Evolutionary conservation across 2,797 vertebrate genomes (phyloP).

Genomic region (Galaxias olidus): DNA sequence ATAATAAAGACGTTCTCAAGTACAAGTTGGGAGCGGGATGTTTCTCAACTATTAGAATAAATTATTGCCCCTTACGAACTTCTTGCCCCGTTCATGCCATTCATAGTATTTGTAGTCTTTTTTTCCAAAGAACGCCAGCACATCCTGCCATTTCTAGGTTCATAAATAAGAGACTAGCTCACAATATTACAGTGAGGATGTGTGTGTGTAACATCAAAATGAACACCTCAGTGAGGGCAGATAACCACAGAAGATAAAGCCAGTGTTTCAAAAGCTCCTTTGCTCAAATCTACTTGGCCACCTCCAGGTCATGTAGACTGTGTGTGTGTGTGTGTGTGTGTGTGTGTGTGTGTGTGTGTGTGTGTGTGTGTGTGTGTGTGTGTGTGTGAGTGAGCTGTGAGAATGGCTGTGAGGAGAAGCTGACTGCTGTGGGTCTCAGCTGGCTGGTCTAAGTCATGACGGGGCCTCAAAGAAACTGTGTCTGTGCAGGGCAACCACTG

Average conservation of each 20-base stretch:
- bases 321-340: slow-evolving; percentile 1
- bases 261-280: neutral
- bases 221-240: too few relatives aligned
- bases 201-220: too few relatives aligned
- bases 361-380: neutral
- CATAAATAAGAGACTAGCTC: too few relatives aligned
- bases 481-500: slow-evolving; percentile 22
- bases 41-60: neutral
- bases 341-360: slow-evolving; percentile 8
- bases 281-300: neutral
- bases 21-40: slow-evolving; percentile 32
- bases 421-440: slow-evolving; percentile 28
- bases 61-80: slow-evolving; percentile 26
- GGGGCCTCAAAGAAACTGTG: slow-evolving; percentile 27
- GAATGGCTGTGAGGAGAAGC: too few relatives aligned
- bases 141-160: too few relatives aligned
- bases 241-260: neutral
- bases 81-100: slow-evolving; percentile 3
- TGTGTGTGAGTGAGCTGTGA: slow-evolving; percentile 7
- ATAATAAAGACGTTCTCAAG: slow-evolving; percentile 60
- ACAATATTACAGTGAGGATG: too few relatives aligned
- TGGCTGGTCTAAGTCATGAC: slow-evolving; percentile 12
- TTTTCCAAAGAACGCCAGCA: too few relatives aligned
- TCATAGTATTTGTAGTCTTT: slow-evolving; percentile 7
- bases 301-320: slow-evolving; percentile 5